phyloP scores from a whole-genome alignment of 2,113 vertebrate species.

The Otis tarda region DNA sequence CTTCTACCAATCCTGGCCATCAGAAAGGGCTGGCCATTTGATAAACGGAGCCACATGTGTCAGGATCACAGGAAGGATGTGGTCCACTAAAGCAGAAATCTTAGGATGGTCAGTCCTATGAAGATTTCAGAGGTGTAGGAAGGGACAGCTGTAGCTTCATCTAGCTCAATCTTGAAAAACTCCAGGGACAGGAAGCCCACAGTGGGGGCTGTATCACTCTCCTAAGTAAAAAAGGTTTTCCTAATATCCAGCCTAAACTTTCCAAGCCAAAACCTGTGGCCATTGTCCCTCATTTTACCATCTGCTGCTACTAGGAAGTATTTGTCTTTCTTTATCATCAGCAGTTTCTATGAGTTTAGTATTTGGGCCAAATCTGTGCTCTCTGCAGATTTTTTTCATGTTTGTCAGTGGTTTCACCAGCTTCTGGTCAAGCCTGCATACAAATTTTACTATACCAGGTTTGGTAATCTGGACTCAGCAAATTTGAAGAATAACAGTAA shows the following conservation, averaged over 20 bases:
- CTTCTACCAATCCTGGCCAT: background rate
- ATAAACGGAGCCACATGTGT: background rate
- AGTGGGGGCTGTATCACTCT: background rate
- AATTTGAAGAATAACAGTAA: background rate
- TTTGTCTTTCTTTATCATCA: background rate
- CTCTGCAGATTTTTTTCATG: background rate
- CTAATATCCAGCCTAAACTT: background rate
- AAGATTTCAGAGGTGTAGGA: background rate
- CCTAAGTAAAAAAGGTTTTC: background rate
- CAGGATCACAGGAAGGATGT: background rate
- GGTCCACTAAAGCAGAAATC: background rate
- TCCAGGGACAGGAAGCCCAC: background rate
- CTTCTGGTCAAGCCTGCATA: background rate
- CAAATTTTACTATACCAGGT: background rate
- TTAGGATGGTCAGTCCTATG: background rate
- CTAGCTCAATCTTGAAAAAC: background rate
- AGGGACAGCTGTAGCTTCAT: background rate
- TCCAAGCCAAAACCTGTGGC: background rate
- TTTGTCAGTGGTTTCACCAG: background rate
- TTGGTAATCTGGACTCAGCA: background rate
- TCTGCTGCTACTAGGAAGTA: background rate
- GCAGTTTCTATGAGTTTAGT: background rate
- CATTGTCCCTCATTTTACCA: background rate
- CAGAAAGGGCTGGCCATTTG: background rate
- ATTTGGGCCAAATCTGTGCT: background rate